Evolutionary conservation across 2,888 invertebrate genomes (phyloP), one percentile per base, ranked within the genome.

Genomic region (Platynereis dumerilii): DNA sequence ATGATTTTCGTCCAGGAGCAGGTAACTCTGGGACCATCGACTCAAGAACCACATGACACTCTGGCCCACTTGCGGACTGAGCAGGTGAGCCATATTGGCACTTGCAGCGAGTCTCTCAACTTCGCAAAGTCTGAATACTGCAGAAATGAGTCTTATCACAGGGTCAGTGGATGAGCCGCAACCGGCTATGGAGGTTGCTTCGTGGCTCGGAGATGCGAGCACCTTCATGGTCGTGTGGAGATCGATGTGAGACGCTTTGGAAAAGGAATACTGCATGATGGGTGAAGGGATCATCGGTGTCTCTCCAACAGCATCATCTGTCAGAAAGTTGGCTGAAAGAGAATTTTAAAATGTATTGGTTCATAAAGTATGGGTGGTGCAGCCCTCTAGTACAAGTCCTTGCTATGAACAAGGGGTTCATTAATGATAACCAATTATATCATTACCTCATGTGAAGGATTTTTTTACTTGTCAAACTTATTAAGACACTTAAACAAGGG

Each of bases 21-120:
- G 84, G 78, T 92, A 94, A 0, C 89, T 88, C 71, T 89, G 86
- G 57, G 90, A 88, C 91, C 92, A 93, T 72, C 90, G 88, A 75
- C 89, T 89, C 55, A 94, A 85, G 76, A 92, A 90, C 92, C 92
- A 93, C 73, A 91, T 89, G 55, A 91, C 86, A 0, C 91, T 90
- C 53, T 89, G 89, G 1, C 90, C 90, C 1, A 93, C 88, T 82
- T 92, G 92, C 0, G 93, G 93, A 80, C 93, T 93, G 74, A 93
- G 87, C 69, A 89, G 86, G 69, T 87, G 87, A 0, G 86, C 85
- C 67, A 91, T 85, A 65, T 90, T 90, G 0, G 90, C 90, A 66
- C 90, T 88, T 26, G 91, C 85, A 0, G 91, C 90, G 1, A 90
- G 88, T 70, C 89, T 90, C 80, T 93, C 92, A 74, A 92, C 89